Evolutionary conservation across 1,140 invertebrate genomes (phyloP), one percentile per base, ranked within the genome.

Genomic region (Heterodera carotae): DNA sequence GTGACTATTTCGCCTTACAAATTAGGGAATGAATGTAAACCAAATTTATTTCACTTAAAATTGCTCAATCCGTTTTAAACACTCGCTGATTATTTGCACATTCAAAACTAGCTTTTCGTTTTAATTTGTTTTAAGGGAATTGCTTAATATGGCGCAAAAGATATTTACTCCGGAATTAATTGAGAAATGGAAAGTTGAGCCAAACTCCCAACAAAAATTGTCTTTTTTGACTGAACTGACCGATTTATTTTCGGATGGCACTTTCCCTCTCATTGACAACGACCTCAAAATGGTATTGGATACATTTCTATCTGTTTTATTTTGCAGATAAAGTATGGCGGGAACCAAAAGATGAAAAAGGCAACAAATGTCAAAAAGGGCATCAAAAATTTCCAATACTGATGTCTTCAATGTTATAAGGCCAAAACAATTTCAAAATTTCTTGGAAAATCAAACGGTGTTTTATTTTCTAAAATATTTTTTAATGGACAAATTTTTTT

Each of bases 221-320:
- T 4, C 12, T 31, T n/a, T 31, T 12, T 22, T 66, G n/a, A 12
- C 1, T 29, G 25, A 29, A 2, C 15, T 31, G 27, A 66, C 15
- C 15, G 27, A 66, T 10, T 29, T 4, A 15, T 34, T 18, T 66
- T 22, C 62, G 62, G 29, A 66, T 66, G 62, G 62, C 33, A 33
- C 48, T 27, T 77, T 64, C 53, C 76, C 76, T 7, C 33, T 25
- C 4, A n/a, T 77, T 15, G 36, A 56, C 67, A 60, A 33, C 7
- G 39, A 77, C 7, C 33, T 68, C 25, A 77, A 77, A 78, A 29
- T 36, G 27, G 75, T 76, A 12, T 76, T 76, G n/a, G 27, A 43
- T 36, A 27, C 10, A 25, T 76, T 8, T 76, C 77, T 7, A 4
- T 3, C 39, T 43, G 7, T 8, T 1, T 12, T 62, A 62, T 18